phyloP scores from a whole-genome alignment of 2,888 invertebrate species.

The Tetrapedia diversipes region DNA sequence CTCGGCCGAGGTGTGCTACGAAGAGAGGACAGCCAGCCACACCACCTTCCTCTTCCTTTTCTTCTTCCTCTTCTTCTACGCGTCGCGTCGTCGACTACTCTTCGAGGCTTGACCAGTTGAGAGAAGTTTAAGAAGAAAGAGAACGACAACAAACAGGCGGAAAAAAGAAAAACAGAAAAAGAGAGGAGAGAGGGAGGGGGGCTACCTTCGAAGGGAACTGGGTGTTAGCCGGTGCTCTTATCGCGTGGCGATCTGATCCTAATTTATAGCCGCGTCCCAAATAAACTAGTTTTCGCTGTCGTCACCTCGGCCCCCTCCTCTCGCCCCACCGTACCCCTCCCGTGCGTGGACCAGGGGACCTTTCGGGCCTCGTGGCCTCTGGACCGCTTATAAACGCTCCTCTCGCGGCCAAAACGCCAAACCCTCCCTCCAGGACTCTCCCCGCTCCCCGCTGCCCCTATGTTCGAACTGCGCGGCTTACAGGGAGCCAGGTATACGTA shows the following conservation, averaged over 20 bases:
- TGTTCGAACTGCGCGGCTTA: neutral
- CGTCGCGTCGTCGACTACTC: neutral
- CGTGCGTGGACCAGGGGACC: slow-evolving; percentile 38
- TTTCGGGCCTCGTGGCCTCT: slow-evolving; percentile 58
- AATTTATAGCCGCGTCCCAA: slow-evolving; percentile 83
- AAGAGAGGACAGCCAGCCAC: neutral
- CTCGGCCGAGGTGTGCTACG: slow-evolving; percentile 9
- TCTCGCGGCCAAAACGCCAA: slow-evolving; percentile 38
- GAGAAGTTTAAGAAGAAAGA: neutral
- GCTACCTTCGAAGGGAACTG: slow-evolving; percentile 79
- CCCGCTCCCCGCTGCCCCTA: slow-evolving; percentile 29
- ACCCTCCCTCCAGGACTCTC: slow-evolving; percentile 38
- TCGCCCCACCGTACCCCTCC: slow-evolving; percentile 41
- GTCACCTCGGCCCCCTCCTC: slow-evolving; percentile 77
- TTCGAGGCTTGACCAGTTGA: neutral
- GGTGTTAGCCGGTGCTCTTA: slow-evolving; percentile 82
- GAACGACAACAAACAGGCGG: slow-evolving; percentile 18
- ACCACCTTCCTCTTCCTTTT: slow-evolving; percentile 36
- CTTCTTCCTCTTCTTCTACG: too few species aligned
- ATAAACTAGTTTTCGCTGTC: slow-evolving; percentile 83
- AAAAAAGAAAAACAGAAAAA: neutral
- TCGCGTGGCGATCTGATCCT: slow-evolving; percentile 83
- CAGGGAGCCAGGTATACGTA: slow-evolving; percentile 61
- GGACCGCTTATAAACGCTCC: slow-evolving; percentile 63
- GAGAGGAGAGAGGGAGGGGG: slow-evolving; percentile 44